Evolutionary conservation across 2,888 invertebrate species (phyloP).

Genomic region (Hirtodrosophila cameraria): DNA sequence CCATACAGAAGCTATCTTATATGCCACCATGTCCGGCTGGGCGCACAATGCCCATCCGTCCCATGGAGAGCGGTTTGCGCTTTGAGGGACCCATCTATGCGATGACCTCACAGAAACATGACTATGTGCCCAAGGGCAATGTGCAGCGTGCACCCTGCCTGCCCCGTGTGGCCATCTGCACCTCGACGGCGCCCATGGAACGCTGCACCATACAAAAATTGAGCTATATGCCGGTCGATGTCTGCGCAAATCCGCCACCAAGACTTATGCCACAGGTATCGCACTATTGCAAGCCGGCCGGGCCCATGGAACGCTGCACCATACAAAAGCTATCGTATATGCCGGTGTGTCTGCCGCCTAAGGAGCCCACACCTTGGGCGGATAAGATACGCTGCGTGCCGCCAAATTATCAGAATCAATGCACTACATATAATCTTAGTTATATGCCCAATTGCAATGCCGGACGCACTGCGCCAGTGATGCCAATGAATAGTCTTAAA

Average conservation of each 20-base stretch:
- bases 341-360: constrained; percentile 83
- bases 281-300: constrained; percentile 67
- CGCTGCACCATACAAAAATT: constrained; percentile 81
- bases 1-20: constrained; percentile 84
- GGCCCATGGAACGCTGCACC: constrained; percentile 80
- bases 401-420: constrained; percentile 77
- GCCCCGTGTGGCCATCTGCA: constrained; percentile 69
- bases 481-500: constrained; percentile 69
- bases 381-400: constrained; percentile 76
- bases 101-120: constrained; percentile 89
- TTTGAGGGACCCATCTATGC: constrained; percentile 88
- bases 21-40: constrained; percentile 74
- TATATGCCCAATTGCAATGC: constrained; percentile 82
- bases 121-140: constrained; percentile 88
- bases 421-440: constrained; percentile 83
- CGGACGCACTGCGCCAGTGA: constrained; percentile 62
- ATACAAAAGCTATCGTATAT: constrained; percentile 86
- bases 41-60: constrained; percentile 78
- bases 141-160: constrained; percentile 74
- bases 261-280: constrained; percentile 72
- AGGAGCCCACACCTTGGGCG: constrained; percentile 83
- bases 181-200: constrained; percentile 78
- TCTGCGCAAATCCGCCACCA: constrained; percentile 80
- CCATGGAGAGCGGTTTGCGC: constrained; percentile 76
- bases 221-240: constrained; percentile 82